phyloP scores from a whole-genome alignment of 2,113 vertebrate species.

The Cathartes aura region DNA sequence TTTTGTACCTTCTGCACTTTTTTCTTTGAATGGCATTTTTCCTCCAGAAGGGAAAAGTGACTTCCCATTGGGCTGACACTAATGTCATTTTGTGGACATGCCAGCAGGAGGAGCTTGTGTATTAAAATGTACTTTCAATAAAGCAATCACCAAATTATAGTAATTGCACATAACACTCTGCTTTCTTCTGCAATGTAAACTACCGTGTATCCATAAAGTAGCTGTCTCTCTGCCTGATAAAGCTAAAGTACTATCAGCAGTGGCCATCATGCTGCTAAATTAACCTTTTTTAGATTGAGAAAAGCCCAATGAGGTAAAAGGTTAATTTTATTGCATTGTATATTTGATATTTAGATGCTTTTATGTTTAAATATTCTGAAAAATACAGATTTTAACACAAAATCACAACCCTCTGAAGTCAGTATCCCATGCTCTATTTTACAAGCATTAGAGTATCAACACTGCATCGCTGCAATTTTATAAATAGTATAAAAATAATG shows the following conservation, averaged over 20 bases:
- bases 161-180: neutral
- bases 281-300: neutral
- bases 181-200: neutral
- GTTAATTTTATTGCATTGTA: neutral
- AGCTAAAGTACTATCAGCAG: neutral
- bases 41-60: neutral
- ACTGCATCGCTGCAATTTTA: neutral
- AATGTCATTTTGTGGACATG: neutral
- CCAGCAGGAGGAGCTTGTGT: slow-evolving; percentile 71
- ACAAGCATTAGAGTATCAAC: neutral
- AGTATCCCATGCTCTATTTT: neutral
- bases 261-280: neutral
- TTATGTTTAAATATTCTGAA: neutral
- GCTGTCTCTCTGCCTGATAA: neutral
- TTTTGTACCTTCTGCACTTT: neutral
- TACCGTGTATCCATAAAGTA: neutral
- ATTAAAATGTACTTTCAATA: slow-evolving; percentile 14
- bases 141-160: neutral
- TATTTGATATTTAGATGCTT: neutral
- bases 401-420: neutral
- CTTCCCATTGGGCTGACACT: neutral
- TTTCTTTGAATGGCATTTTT: neutral
- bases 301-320: neutral
- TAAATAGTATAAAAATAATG: slow-evolving; percentile 28
- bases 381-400: neutral